Evolutionary conservation across 2,888 invertebrate genomes (phyloP), one percentile per base, ranked within the genome.

Genomic region (Danaus chrysippus): DNA sequence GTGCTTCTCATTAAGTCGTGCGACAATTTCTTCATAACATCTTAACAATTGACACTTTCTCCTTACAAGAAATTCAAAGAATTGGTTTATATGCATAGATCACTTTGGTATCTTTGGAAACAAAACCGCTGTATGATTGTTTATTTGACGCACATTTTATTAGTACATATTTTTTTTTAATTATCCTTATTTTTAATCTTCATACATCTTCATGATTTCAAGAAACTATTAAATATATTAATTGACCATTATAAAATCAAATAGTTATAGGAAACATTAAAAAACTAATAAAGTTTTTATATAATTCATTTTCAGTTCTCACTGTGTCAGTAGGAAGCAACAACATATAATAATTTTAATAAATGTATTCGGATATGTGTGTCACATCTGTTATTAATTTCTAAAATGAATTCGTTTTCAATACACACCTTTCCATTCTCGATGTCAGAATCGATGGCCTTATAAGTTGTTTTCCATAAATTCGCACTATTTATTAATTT

Each of bases 41-140:
- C 54, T 58, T 61, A 55, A 67, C 65, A 76, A 79, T 77, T 67
- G 73, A 64, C 66, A 77, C 83, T 83, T 83, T 83, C 83, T 80
- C 70, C 76, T 72, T 75, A 43, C 56, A 58, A 54, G 60, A 73
- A 66, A 67, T 66, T 66, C 60, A 59, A 56, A 61, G 44, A 56
- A 54, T 44, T 58, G 54, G 46, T 41, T 55, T 53, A 10, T 17
- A 17, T 15, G 49, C 17, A 10, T 11, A 46, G 15, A 17, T 49
- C 8, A 49, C 1, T 44, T 46, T n/a, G n/a, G 15, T 9, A 17
- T 1, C 49, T 17, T 6, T 34, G 23, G 23, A 34, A 34, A 34
- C 23, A 34, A 3, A 1, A 34, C 23, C 23, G 23, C 23, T 34
- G 3, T 34, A 34, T 34, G 23, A 17, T 17, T 17, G 17, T 17